These are phyloP conservation scores for Micromussa lordhowensis DNA, from an alignment of 92 coral and sea anemone species.

Conservation along the genomic window DNA sequence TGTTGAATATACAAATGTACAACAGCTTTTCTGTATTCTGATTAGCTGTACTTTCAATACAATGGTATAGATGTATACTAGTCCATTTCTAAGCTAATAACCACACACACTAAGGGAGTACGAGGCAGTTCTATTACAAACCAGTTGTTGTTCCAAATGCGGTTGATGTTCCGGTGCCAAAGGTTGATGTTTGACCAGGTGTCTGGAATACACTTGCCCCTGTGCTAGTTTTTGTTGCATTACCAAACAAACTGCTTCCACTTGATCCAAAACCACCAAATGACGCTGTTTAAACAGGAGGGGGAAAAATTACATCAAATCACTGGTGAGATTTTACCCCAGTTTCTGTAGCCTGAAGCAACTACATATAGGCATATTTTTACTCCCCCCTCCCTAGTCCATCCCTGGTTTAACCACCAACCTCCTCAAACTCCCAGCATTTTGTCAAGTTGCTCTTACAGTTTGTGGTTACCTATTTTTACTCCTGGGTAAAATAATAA, in stretches of 20 bases:
- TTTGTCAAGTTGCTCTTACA: neutral
- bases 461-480: too few relatives aligned
- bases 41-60: too few relatives aligned
- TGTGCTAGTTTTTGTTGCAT: slow-evolving; percentile 25
- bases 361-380: too few relatives aligned
- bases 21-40: too few relatives aligned
- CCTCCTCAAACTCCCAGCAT: neutral
- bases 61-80: too few relatives aligned
- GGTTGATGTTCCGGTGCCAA: slow-evolving; percentile 57
- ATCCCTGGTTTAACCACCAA: neutral
- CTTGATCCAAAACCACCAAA: slow-evolving; percentile 61
- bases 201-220: slow-evolving; percentile 44
- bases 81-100: neutral
- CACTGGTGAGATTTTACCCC: too few relatives aligned
- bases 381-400: too few relatives aligned
- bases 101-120: neutral
- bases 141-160: slow-evolving; percentile 62
- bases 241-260: slow-evolving; percentile 73
- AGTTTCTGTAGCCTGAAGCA: too few relatives aligned
- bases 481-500: too few relatives aligned
- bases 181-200: slow-evolving; percentile 31
- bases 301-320: neutral
- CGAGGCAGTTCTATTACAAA: neutral
- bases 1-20: too few relatives aligned
- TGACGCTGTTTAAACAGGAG: slow-evolving; percentile 16